phyloP scores from a whole-genome alignment of 2,113 vertebrate species.

The Callionymus lyra region DNA sequence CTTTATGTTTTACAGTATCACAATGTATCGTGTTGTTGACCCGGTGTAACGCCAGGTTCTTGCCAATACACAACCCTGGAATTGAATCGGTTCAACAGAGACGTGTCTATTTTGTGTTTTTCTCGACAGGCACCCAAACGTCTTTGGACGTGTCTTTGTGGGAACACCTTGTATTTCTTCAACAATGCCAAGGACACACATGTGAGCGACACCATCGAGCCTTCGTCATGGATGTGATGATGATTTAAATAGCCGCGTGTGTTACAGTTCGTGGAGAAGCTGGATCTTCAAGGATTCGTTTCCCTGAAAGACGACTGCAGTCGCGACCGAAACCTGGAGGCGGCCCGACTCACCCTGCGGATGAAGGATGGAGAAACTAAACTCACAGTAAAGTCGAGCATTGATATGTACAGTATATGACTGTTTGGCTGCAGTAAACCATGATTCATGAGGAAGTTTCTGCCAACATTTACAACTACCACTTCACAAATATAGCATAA shows the following conservation, averaged over 20 bases:
- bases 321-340: slow-evolving; percentile 56
- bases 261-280: slow-evolving; percentile 71
- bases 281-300: slow-evolving; percentile 70
- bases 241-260: slow-evolving; percentile 2
- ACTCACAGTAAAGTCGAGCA: slow-evolving; percentile 64
- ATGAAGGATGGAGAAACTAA: slow-evolving; percentile 71
- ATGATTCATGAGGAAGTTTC: no score
- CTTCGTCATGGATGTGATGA: neutral
- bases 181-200: slow-evolving; percentile 64
- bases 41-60: no score
- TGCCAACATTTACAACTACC: no score
- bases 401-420: no score
- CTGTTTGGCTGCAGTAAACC: no score
- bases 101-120: neutral
- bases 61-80: no score
- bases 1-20: no score
- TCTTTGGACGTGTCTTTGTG: slow-evolving; percentile 77
- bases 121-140: slow-evolving; percentile 68
- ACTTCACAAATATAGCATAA: no score
- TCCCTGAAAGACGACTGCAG: slow-evolving; percentile 70
- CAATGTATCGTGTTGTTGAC: no score
- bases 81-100: no score
- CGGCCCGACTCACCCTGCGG: slow-evolving; percentile 60
- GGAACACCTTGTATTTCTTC: slow-evolving; percentile 75
- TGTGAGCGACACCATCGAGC: slow-evolving; percentile 51